phyloP scores from a whole-genome alignment of 2,797 vertebrate species.

The Urophycis tenuis region DNA sequence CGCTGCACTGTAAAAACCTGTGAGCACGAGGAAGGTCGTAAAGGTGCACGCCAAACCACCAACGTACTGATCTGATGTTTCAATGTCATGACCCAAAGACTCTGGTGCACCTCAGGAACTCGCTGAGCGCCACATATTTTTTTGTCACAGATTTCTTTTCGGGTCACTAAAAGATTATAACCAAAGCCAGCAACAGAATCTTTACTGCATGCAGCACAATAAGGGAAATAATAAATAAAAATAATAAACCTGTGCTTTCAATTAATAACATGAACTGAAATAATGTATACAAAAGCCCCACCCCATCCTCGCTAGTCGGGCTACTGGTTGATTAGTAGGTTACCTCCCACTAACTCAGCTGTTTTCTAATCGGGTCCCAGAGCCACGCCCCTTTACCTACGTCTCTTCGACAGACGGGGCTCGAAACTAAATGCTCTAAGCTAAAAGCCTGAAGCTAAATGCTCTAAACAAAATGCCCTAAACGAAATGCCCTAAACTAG shows the following conservation, averaged over 20 bases:
- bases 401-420: not conserved
- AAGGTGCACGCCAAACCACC: not conserved
- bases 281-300: not conserved
- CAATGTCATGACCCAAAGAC: not conserved
- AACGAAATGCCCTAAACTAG: too few relatives aligned
- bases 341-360: too few relatives aligned
- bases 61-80: not conserved
- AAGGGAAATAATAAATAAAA: too few relatives aligned
- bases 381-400: not conserved
- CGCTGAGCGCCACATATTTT: not conserved
- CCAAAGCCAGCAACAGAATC: too few relatives aligned
- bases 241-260: too few relatives aligned
- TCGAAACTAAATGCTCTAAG: too few relatives aligned
- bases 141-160: too few relatives aligned
- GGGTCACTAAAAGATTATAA: not conserved
- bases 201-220: too few relatives aligned
- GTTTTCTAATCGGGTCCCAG: not conserved
- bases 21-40: not conserved
- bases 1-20: not conserved
- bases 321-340: too few relatives aligned
- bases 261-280: too few relatives aligned
- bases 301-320: slow-evolving; percentile 7
- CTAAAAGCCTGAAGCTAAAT: too few relatives aligned
- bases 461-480: too few relatives aligned
- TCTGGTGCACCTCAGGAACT: not conserved